Percentiles rank a stretch among this genome's conserved stretches.
phyloP scores from a whole-genome alignment of 2,113 vertebrate species.

The Otis tarda region DNA sequence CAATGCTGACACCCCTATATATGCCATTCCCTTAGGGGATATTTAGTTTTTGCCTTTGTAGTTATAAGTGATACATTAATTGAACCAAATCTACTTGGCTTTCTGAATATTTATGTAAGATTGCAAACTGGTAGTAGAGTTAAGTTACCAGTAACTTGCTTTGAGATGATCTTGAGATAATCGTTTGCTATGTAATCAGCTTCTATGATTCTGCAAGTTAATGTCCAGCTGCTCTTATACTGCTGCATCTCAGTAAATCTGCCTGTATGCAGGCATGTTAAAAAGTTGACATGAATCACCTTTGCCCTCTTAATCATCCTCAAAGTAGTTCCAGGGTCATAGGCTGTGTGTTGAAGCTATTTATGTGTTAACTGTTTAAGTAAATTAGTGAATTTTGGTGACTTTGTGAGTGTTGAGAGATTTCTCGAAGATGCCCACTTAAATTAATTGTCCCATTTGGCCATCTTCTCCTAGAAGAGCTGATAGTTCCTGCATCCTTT shows the following conservation, averaged over 20 bases:
- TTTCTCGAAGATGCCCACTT: background rate
- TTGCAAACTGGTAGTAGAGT: background rate
- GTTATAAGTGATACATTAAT: background rate
- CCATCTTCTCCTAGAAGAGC: background rate
- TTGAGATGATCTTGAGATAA: background rate
- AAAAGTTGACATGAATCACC: background rate
- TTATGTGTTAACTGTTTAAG: background rate
- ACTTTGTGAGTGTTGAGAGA: background rate
- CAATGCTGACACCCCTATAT: background rate
- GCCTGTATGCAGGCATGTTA: background rate
- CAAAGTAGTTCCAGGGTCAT: background rate
- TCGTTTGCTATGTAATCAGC: background rate
- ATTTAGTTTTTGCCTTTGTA: background rate
- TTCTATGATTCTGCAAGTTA: background rate
- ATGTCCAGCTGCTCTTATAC: background rate
- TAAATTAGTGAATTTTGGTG: background rate
- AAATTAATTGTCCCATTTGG: background rate
- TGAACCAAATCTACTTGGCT: background rate
- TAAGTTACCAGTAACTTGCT: background rate
- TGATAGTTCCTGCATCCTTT: background rate
- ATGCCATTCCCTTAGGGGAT: background rate
- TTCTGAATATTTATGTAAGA: background rate
- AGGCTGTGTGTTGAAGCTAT: background rate
- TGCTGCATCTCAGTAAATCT: background rate
- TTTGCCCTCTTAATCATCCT: background rate